Evolutionary conservation across 2,888 invertebrate species (phyloP).

Genomic region (Drosophila crucigera): DNA sequence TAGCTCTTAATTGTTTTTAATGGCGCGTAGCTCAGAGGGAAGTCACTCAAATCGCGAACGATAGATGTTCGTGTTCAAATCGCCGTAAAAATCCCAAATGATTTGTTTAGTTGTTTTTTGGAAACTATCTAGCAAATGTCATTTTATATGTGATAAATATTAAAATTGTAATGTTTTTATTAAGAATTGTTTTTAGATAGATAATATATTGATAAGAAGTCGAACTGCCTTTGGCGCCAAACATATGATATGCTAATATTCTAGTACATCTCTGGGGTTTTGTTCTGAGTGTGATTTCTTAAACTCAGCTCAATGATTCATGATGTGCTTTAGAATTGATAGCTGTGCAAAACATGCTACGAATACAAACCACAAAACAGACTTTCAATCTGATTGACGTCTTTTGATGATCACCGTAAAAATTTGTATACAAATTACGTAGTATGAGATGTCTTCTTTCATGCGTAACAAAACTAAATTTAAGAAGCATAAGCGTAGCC

Average conservation of each 20-base stretch:
- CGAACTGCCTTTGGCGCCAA: not conserved
- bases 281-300: not conserved
- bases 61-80: not conserved
- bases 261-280: not conserved
- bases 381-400: not conserved
- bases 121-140: not conserved
- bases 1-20: fast-evolving
- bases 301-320: not conserved
- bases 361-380: not conserved
- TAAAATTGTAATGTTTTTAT: not conserved
- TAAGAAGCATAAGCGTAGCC: not conserved
- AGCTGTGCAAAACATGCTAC: not conserved
- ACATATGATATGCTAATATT: not conserved
- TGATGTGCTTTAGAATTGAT: not conserved
- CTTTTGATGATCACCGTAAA: not conserved
- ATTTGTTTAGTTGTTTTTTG: not conserved
- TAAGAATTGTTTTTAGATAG: not conserved
- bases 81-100: not conserved
- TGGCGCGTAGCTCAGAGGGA: not conserved
- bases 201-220: not conserved
- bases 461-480: not conserved
- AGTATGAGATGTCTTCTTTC: not conserved
- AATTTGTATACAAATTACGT: not conserved
- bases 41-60: not conserved
- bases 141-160: not conserved